A percentile compares a stretch with the other conserved stretches of the same genome.
Conservation (phyloP, 1,140 invertebrate species). For the Tyrophagus putrescentiae region DNA sequence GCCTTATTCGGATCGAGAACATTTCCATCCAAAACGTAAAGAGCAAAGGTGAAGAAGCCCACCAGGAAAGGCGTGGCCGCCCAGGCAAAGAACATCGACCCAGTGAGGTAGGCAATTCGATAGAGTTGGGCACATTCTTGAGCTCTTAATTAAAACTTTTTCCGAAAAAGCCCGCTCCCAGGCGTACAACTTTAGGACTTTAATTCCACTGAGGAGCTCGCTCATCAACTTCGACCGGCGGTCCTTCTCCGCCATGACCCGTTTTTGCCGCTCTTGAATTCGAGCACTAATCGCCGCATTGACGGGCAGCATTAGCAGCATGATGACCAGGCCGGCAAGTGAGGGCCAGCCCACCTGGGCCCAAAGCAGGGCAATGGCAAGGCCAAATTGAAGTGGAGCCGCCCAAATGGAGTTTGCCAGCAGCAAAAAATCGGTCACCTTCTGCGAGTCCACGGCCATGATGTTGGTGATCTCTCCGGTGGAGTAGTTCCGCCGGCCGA, state of each 20-base stretch:
- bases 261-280: constrained; percentile 32
- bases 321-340: constrained; percentile 35
- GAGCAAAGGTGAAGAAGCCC: constrained; percentile 30
- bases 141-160: constrained; percentile 25
- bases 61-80: constrained; percentile 31
- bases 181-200: constrained; percentile 60
- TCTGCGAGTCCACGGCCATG: constrained; percentile 39
- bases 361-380: constrained; percentile 37
- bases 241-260: constrained; percentile 48
- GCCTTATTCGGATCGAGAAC: constrained; percentile 45
- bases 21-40: constrained; percentile 37
- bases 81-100: constrained; percentile 27
- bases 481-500: constrained; percentile 33
- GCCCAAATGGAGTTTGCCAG: constrained; percentile 30
- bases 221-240: constrained; percentile 55
- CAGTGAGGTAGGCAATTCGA: constrained; percentile 23
- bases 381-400: constrained; percentile 32
- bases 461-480: constrained; percentile 43
- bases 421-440: constrained; percentile 24
- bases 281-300: constrained; percentile 35
- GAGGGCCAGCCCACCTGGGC: constrained; percentile 32
- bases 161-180: constrained; percentile 39
- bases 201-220: constrained; percentile 62
- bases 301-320: constrained; percentile 30
- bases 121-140: constrained; percentile 24